phyloP scores from a whole-genome alignment of 2,797 vertebrate genomes.

The Ficedula albicollis region DNA sequence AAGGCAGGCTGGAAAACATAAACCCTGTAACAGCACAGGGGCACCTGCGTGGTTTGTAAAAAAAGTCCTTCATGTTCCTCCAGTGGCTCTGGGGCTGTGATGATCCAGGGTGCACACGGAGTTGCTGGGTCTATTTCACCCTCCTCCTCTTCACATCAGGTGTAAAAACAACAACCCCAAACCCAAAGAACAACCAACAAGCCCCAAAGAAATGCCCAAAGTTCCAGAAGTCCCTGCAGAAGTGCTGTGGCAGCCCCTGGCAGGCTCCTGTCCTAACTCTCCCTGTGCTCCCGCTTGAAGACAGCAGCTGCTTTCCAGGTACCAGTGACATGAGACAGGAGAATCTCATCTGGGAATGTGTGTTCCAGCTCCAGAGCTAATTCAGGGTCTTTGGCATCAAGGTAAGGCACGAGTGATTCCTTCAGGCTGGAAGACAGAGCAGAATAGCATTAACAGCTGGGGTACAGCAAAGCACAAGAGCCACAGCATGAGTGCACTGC shows the following conservation, averaged over 20 bases:
- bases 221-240: accelerated
- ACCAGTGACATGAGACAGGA: conserved; percentile 77
- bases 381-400: conserved; percentile 81
- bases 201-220: neutral
- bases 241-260: accelerated
- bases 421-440: conserved; percentile 79
- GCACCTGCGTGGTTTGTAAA: neutral
- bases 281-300: conserved; percentile 76
- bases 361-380: conserved; percentile 75
- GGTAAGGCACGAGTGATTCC: conserved; percentile 77
- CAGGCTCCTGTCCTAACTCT: accelerated
- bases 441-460: accelerated
- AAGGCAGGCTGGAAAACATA: neutral
- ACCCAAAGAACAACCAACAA: neutral
- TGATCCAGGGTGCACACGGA: accelerated
- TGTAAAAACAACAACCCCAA: neutral
- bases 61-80: neutral
- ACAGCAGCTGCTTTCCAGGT: conserved; percentile 84
- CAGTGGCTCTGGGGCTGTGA: neutral
- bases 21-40: neutral
- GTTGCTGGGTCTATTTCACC: neutral
- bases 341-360: conserved; percentile 82
- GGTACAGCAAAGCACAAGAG: neutral
- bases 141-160: too few relatives aligned
- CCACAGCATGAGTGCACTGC: accelerated